Conservation (phyloP, 2,888 invertebrate species). For the Geotrupes spiniger region DNA sequence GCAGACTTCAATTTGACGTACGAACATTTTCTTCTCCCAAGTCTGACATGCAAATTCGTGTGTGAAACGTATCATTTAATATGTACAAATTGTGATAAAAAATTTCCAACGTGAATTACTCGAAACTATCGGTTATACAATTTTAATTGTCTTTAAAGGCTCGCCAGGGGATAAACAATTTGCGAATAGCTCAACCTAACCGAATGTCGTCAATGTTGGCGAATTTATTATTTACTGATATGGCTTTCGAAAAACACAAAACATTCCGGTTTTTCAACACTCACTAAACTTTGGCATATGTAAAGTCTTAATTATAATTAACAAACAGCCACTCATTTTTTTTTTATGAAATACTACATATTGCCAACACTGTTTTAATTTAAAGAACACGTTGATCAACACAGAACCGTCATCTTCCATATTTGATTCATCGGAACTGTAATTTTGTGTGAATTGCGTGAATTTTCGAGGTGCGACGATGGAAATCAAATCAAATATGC, state of each 20-base stretch:
- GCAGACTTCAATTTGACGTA: too few relatives aligned
- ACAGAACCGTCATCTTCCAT: slow-evolving; percentile 1
- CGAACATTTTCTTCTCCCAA: too few relatives aligned
- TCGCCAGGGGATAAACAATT: not conserved
- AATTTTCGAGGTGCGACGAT: not conserved
- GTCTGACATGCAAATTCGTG: too few relatives aligned
- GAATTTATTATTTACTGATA: slow-evolving; percentile 31
- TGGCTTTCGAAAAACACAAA: slow-evolving; percentile 35
- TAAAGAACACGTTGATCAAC: slow-evolving; percentile 5
- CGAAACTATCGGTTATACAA: too few relatives aligned
- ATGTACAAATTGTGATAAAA: too few relatives aligned
- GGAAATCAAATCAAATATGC: not conserved
- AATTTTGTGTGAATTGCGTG: too few relatives aligned
- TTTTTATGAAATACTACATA: slow-evolving; percentile 22
- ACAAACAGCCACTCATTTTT: slow-evolving; percentile 30
- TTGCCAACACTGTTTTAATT: slow-evolving; percentile 27
- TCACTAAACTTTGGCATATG: slow-evolving; percentile 41
- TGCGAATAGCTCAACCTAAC: not conserved
- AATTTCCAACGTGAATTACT: too few relatives aligned
- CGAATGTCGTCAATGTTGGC: slow-evolving; percentile 1
- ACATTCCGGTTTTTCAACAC: slow-evolving; percentile 29
- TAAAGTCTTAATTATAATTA: slow-evolving; percentile 36
- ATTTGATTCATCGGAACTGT: not conserved
- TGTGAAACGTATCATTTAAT: too few relatives aligned
- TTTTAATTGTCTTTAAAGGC: not conserved